These are phyloP conservation scores for Rhagonycha lutea DNA, from an alignment of 2,888 invertebrate species.

Conservation along the genomic window DNA sequence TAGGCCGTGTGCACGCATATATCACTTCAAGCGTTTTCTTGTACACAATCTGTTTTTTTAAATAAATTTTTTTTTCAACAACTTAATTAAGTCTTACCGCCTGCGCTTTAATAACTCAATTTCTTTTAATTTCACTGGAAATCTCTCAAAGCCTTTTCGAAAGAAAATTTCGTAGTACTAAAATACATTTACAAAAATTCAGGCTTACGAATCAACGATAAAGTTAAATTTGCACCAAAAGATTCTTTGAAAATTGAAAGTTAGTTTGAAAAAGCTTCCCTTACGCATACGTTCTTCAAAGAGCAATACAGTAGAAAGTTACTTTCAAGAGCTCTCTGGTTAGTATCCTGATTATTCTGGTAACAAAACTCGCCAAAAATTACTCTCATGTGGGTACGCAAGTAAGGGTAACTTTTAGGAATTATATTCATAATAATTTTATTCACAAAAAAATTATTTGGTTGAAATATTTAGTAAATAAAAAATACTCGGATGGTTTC, in stretches of 20 bases:
- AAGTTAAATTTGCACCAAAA: not conserved
- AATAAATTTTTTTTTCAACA: not conserved
- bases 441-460: not conserved
- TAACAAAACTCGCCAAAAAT: slow-evolving; percentile 4
- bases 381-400: not conserved
- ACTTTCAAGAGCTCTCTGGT: not conserved
- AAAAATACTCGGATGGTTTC: no score
- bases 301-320: not conserved
- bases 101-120: not conserved
- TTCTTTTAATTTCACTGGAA: not conserved
- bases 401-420: not conserved
- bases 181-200: not conserved
- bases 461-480: no score
- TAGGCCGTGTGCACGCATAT: slow-evolving; percentile 1
- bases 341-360: slow-evolving; percentile 1
- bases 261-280: not conserved
- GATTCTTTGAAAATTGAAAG: not conserved
- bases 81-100: not conserved
- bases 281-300: slow-evolving; percentile 2
- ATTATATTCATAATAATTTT: not conserved
- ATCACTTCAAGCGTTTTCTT: not conserved
- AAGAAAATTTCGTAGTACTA: not conserved
- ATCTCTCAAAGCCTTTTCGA: not conserved
- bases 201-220: not conserved
- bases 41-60: not conserved